These are phyloP conservation scores for Cyclophora albipunctata DNA, from an alignment of 2,888 invertebrate genomes.

Conservation along the genomic window DNA sequence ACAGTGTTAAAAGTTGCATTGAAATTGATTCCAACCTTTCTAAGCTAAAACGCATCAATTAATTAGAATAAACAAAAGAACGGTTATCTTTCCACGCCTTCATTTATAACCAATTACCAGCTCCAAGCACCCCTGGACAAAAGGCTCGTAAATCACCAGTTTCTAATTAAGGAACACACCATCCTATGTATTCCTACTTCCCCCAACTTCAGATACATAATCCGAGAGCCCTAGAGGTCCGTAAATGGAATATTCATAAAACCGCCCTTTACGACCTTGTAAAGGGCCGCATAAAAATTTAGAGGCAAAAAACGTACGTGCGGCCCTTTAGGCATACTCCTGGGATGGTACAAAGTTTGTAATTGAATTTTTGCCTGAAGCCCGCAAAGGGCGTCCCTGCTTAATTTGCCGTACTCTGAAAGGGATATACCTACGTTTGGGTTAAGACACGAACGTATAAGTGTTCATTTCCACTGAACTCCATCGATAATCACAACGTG, in stretches of 20 bases:
- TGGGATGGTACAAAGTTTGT: slow-evolving; percentile 71
- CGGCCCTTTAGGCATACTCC: slow-evolving; percentile 63
- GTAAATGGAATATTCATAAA: slow-evolving; percentile 72
- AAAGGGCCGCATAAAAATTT: slow-evolving; percentile 72
- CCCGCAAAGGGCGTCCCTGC: slow-evolving; percentile 70
- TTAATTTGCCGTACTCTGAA: slow-evolving; percentile 66
- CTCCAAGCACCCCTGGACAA: slow-evolving; percentile 4
- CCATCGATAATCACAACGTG: no score
- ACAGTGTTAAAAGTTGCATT: no score
- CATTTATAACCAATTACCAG: neutral
- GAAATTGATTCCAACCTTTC: no score
- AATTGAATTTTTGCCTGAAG: slow-evolving; percentile 75
- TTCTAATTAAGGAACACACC: slow-evolving; percentile 32
- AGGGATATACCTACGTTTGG: slow-evolving; percentile 45
- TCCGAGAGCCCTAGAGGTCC: slow-evolving; percentile 41
- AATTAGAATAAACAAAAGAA: no score
- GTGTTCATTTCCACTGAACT: slow-evolving; percentile 6
- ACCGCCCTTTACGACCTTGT: slow-evolving; percentile 70
- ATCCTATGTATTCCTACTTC: slow-evolving; percentile 20
- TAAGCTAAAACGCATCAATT: no score
- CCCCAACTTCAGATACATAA: slow-evolving; percentile 46
- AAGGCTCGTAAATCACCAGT: slow-evolving; percentile 17
- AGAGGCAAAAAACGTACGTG: slow-evolving; percentile 55
- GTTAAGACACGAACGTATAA: slow-evolving; percentile 13
- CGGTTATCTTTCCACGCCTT: neutral